Conservation (phyloP, 2,888 invertebrate genomes). For the Athalia rosae region DNA sequence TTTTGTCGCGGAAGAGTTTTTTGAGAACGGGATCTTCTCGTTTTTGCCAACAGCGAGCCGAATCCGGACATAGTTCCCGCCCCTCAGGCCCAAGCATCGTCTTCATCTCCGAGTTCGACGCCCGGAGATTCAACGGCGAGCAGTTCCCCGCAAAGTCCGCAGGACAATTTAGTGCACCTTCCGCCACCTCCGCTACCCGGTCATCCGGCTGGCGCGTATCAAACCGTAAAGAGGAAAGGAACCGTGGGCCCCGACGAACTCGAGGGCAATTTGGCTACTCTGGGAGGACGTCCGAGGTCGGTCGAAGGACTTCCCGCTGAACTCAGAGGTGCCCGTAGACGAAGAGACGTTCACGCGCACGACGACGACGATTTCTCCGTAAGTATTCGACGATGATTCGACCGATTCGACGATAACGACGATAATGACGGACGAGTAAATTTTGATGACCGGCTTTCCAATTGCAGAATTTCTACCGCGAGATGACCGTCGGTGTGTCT, state of each 20-base stretch:
- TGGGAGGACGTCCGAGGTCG: constrained; percentile 91
- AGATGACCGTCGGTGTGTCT: constrained; percentile 79
- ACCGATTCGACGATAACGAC: background rate
- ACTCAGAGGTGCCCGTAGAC: constrained; percentile 83
- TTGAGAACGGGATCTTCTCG: background rate
- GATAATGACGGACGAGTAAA: background rate
- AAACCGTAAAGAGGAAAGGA: constrained; percentile 89
- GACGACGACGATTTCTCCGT: constrained; percentile 61
- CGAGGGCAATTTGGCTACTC: constrained; percentile 86
- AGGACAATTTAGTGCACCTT: constrained; percentile 81
- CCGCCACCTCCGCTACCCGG: constrained; percentile 89
- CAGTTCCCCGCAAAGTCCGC: constrained; percentile 76
- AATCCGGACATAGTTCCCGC: constrained; percentile 87
- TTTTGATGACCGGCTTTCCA: background rate
- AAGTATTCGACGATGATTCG: constrained; percentile 51
- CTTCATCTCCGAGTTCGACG: constrained; percentile 82
- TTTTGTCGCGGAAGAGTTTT: background rate
- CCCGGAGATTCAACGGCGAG: constrained; percentile 78
- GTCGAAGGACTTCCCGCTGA: constrained; percentile 89
- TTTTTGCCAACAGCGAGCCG: constrained; percentile 79
- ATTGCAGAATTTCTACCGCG: constrained; percentile 66
- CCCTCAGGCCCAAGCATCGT: constrained; percentile 86
- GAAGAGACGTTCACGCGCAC: constrained; percentile 76
- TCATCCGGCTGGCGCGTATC: constrained; percentile 86
- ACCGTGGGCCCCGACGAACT: constrained; percentile 79